These are phyloP conservation scores for Drosophila pseudotakahashii DNA, from an alignment of 2,888 invertebrate species.

Conservation along the genomic window DNA sequence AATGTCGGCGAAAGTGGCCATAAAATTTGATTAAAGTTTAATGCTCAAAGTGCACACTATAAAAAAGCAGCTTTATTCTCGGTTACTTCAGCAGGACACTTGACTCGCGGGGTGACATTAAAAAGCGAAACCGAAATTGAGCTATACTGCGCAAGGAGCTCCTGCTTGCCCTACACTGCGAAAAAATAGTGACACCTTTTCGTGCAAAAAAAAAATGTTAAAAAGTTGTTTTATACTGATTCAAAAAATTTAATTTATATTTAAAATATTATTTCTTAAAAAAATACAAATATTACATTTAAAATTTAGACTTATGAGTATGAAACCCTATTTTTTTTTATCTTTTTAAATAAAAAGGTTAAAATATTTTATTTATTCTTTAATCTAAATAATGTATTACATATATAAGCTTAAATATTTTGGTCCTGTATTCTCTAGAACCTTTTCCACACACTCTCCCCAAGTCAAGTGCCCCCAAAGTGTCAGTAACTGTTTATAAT, in stretches of 20 bases:
- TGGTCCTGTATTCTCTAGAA: not conserved
- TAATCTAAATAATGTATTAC: too few relatives aligned
- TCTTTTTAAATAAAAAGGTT: too few relatives aligned
- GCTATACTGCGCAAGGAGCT: not conserved
- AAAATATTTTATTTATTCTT: too few relatives aligned
- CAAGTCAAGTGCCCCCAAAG: constrained; percentile 8
- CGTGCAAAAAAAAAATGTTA: not conserved
- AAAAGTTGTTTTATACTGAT: too few relatives aligned
- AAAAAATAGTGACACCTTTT: not conserved
- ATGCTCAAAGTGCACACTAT: constrained; percentile 54
- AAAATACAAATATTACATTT: too few relatives aligned
- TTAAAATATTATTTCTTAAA: too few relatives aligned
- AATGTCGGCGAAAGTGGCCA: constrained; percentile 61
- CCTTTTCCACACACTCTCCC: not conserved
- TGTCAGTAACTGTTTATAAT: constrained; percentile 32
- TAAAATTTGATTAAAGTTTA: constrained; percentile 75
- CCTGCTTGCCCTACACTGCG: constrained; percentile 2
- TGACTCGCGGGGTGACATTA: constrained; percentile 32
- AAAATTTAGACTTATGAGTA: too few relatives aligned
- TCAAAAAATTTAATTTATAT: too few relatives aligned
- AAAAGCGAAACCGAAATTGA: constrained; percentile 7
- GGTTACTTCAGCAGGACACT: constrained; percentile 18
- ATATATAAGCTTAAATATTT: too few relatives aligned
- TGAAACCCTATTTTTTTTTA: too few relatives aligned
- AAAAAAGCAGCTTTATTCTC: constrained; percentile 32